Evolutionary conservation across 2,888 invertebrate species (phyloP).

Genomic region (Strigamia maritima): DNA sequence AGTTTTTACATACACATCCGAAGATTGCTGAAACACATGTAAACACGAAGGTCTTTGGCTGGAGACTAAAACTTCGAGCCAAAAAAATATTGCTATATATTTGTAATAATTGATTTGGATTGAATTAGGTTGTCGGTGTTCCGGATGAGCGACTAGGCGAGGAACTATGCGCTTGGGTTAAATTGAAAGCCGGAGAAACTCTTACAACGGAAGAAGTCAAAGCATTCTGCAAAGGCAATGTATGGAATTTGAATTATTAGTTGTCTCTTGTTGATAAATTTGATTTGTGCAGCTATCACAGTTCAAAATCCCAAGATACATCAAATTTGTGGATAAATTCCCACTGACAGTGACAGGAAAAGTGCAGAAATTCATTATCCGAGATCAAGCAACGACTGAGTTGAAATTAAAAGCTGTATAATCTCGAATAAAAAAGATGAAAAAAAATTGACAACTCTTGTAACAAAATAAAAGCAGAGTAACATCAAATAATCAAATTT

Average conservation of each 20-base stretch:
- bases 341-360: slow-evolving; percentile 82
- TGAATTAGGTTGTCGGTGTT: slow-evolving; percentile 12
- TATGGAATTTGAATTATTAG: too few species aligned
- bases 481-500: too few species aligned
- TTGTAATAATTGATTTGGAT: too few species aligned
- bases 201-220: neutral
- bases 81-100: too few species aligned
- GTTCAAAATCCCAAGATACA: slow-evolving; percentile 75
- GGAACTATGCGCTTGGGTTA: neutral
- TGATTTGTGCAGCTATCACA: slow-evolving; percentile 69
- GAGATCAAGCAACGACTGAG: neutral
- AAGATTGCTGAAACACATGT: slow-evolving; percentile 55
- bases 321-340: slow-evolving; percentile 66
- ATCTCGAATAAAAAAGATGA: too few species aligned
- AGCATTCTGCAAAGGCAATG: neutral
- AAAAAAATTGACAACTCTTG: too few species aligned
- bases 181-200: neutral
- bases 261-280: too few species aligned
- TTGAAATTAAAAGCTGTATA: too few species aligned
- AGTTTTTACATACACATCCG: slow-evolving; percentile 55
- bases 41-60: too few species aligned
- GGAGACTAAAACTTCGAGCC: too few species aligned
- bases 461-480: too few species aligned
- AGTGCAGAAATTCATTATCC: slow-evolving; percentile 68
- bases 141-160: neutral